phyloP scores from a whole-genome alignment of 2,888 invertebrate species.

The Drosophila helvetica region DNA sequence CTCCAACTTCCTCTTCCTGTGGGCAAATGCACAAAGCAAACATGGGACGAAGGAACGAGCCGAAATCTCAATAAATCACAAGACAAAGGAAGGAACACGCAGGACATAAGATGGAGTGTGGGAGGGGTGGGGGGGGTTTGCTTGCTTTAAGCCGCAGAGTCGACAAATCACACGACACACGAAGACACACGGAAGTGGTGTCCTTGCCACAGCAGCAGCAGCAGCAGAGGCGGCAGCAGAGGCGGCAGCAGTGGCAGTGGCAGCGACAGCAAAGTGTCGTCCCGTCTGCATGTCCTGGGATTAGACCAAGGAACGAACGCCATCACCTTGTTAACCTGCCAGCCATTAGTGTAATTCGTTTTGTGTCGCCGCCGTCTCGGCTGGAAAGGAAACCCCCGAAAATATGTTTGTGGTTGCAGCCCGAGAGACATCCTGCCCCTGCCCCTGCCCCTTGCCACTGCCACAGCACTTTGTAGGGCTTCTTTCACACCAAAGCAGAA shows the following conservation, averaged over 20 bases:
- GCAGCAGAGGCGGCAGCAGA: too few species aligned
- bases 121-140: background rate
- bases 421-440: constrained; percentile 28
- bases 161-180: constrained; percentile 55
- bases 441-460: background rate
- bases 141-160: constrained; percentile 27
- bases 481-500: background rate
- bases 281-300: constrained; percentile 42
- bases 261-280: background rate
- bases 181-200: constrained; percentile 25
- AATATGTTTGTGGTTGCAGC: constrained; percentile 57
- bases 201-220: constrained; percentile 2
- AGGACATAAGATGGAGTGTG: constrained; percentile 2
- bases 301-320: constrained; percentile 46
- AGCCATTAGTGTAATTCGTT: constrained; percentile 76
- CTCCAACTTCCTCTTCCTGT: constrained; percentile 58
- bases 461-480: constrained; percentile 38
- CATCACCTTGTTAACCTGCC: constrained; percentile 69
- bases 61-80: constrained; percentile 64
- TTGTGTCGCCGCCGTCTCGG: constrained; percentile 46
- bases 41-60: constrained; percentile 29
- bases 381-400: constrained; percentile 58
- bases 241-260: background rate
- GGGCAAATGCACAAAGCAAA: constrained; percentile 34
- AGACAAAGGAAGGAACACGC: constrained; percentile 21